These are phyloP conservation scores for Lucilia sericata DNA, from an alignment of 1,140 invertebrate genomes.

Conservation along the genomic window DNA sequence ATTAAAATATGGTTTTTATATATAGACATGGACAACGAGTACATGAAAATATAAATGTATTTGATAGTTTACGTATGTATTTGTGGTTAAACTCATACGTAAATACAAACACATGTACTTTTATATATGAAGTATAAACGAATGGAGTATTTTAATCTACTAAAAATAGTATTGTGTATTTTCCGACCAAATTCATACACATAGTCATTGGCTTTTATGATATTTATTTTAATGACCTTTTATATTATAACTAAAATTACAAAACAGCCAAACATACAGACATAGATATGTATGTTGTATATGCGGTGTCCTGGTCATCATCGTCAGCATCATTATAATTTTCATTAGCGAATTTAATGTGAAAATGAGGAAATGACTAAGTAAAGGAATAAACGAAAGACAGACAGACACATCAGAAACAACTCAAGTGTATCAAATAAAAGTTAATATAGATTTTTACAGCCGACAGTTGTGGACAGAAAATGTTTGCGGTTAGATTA, in stretches of 20 bases:
- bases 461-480: neutral
- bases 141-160: neutral
- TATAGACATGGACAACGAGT: no score
- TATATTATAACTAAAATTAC: neutral
- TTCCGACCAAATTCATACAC: neutral
- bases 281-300: neutral
- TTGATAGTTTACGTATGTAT: neutral
- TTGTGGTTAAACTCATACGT: no score
- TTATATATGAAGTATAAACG: no score
- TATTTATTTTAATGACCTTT: neutral
- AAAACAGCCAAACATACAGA: no score
- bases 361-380: neutral
- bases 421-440: neutral
- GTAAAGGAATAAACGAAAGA: neutral
- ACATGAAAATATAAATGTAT: no score
- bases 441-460: neutral
- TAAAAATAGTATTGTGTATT: neutral
- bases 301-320: neutral
- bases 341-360: constrained; percentile 13
- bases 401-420: neutral
- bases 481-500: neutral
- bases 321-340: neutral
- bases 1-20: no score
- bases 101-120: no score
- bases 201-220: constrained; percentile 10